These are phyloP conservation scores for Enteromius viviparus DNA, from an alignment of 2,797 vertebrate species.

Conservation along the genomic window DNA sequence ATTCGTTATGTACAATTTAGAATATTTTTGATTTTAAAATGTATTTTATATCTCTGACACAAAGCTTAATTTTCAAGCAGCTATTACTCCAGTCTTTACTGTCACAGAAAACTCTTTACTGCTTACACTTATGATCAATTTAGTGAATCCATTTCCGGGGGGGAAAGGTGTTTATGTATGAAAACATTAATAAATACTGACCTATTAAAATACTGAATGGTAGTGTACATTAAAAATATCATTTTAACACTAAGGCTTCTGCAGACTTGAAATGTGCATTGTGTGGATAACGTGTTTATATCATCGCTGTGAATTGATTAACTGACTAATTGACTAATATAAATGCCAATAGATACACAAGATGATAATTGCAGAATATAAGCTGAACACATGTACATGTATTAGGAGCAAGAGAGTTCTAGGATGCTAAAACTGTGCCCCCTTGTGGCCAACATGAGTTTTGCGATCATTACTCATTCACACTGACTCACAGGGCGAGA, in stretches of 20 bases:
- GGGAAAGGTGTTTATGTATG: background rate
- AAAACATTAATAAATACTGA: background rate
- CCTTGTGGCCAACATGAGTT: slow-evolving; percentile 42
- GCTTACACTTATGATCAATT: background rate
- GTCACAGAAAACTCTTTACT: background rate
- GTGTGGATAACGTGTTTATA: background rate
- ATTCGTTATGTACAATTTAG: background rate
- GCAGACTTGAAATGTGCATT: background rate
- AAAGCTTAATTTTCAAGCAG: background rate
- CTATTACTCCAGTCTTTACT: background rate
- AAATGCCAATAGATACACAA: slow-evolving; percentile 19
- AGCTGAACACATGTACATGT: background rate
- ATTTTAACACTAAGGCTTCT: background rate
- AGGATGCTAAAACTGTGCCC: slow-evolving; percentile 53
- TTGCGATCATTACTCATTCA: slow-evolving; percentile 9
- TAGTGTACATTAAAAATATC: background rate
- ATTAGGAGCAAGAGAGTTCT: background rate
- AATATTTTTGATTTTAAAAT: background rate
- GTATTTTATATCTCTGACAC: background rate
- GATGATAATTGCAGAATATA: background rate
- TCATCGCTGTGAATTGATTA: slow-evolving; percentile 16
- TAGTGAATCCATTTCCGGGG: no score
- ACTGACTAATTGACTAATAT: background rate
- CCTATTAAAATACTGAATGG: background rate
- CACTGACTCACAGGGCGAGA: background rate